Base-by-base conservation (phyloP, 2,113 vertebrate genomes). In the Pseudopodoces humilis region DNA sequence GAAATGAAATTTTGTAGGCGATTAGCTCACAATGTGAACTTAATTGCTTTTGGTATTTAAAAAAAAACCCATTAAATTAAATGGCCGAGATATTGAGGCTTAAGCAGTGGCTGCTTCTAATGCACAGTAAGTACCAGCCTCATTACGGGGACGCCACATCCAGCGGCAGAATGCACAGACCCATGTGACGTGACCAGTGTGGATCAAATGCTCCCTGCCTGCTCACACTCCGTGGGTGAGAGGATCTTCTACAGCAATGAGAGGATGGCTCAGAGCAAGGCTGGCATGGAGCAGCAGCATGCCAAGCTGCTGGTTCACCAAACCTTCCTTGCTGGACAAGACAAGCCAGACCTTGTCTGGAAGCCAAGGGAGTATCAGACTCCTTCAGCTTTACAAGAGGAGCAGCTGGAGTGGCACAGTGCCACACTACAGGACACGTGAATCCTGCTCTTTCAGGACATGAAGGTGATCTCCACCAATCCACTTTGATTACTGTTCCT, bases 1-100 rank as follows among this genome's bases (percentile, higher is more conserved):
- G 88, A 97, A 97, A 95, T 95, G 90, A 97, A 97, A 97, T 97
- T 97, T 95, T 96, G 94, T 96, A 96, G 96, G 90, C 20, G 39
- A 97, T 97, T 97, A 97, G 96, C 77, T 97, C 94, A 94, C 91
- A 96, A 96, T 97, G 96, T 94, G 96, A 97, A 92, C 96, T 96
- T 97, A 97, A 97, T 97, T 95, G 96, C 96, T 97, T 97, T 89
- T 83, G 96, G 96, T 97, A 95, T 96, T 97, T 96, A 95, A 97
- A 96, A 96, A 96, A 39, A 96, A 90, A 0, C 9, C 87, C 96
- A 97, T 97, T 95, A 97, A 97, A 96, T 94, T 97, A 97, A 97
- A 97, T 89, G 92, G 91, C 83, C 10, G 39, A 97, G 95, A 97
- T 96, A 97, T 82, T 95, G 96, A 97, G 92, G 93, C 76, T 97